A percentile compares a stretch with the other conserved stretches of the same genome.
Conservation (phyloP, 2,113 vertebrate species). For the Anser cygnoides region DNA sequence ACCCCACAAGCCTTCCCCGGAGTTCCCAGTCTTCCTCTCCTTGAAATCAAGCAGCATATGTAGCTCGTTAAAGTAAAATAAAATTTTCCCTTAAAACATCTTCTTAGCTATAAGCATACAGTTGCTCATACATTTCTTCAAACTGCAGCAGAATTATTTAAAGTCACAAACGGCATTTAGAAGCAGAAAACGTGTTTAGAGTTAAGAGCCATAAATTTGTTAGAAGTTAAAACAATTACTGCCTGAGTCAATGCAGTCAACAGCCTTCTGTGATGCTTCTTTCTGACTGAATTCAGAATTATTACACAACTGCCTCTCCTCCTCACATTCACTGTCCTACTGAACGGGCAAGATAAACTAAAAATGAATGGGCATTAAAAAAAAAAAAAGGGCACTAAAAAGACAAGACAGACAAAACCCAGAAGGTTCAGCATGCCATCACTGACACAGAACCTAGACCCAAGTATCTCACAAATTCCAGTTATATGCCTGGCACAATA, state of each 20-base stretch:
- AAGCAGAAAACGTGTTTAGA: neutral
- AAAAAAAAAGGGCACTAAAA: neutral
- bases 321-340: neutral
- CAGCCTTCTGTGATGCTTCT: neutral
- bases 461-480: rapidly evolving
- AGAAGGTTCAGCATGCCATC: rapidly evolving
- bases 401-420: neutral
- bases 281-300: neutral
- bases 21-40: neutral
- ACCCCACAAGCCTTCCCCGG: neutral
- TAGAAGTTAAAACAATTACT: neutral
- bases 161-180: neutral
- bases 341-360: neutral
- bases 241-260: neutral
- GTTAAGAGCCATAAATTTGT: neutral
- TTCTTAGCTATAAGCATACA: neutral
- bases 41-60: neutral
- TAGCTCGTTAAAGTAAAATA: neutral
- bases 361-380: too few species aligned
- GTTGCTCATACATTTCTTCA: neutral
- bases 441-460: rapidly evolving
- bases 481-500: rapidly evolving
- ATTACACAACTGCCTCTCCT: neutral
- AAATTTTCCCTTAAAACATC: neutral
- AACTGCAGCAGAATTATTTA: neutral